Base-by-base conservation (phyloP, 2,797 vertebrate genomes). In the Naso thynnoides region DNA sequence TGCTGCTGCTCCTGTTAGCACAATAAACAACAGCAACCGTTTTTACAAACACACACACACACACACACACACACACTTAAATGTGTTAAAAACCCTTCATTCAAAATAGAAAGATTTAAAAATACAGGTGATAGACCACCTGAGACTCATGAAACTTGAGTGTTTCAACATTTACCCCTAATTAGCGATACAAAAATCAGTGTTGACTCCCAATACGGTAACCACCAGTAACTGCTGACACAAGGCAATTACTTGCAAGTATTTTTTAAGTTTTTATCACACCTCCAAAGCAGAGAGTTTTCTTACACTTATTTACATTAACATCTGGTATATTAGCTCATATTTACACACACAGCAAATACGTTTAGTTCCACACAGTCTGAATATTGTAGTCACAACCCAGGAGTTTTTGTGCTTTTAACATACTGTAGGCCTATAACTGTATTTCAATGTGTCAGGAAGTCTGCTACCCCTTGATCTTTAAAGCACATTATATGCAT, bases 1-100 rank as follows among this genome's bases (percentile, higher is more conserved):
- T 96, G 94, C 87, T 96, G 93, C 91, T 79, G 62, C 48, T 94
- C 93, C 95, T 96, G 92, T 56, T 27, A 53, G 68, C 7, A 9
- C 53, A 72, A 83, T 60, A 83, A 64, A 86, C 41, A 62, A 13
- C 59, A 58, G 23, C 23, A 50, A 31, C 69, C 52, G 50, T 18
- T 69, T 55, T 60, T 26, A 52, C 21, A 85, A 39, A 33, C 27
- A 45, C 14, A 58, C 61, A 31, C n/a, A n/a, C n/a, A n/a, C n/a
- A 31, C 31, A 36, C 9, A 36, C 31, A 31, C 31, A 31, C 33
- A 36, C 21, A 10, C 21, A 52, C 21, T 39, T 38, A 7, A 9
- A 5, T 38, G 15, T 24, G 48, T 62, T 58, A 16, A n/a, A 58
- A 66, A 13, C 44, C n/a, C 16, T 39, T 59, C 11, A 33, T 66